phyloP scores from a whole-genome alignment of 2,797 vertebrate genomes.

The Tiaroga cobitis region DNA sequence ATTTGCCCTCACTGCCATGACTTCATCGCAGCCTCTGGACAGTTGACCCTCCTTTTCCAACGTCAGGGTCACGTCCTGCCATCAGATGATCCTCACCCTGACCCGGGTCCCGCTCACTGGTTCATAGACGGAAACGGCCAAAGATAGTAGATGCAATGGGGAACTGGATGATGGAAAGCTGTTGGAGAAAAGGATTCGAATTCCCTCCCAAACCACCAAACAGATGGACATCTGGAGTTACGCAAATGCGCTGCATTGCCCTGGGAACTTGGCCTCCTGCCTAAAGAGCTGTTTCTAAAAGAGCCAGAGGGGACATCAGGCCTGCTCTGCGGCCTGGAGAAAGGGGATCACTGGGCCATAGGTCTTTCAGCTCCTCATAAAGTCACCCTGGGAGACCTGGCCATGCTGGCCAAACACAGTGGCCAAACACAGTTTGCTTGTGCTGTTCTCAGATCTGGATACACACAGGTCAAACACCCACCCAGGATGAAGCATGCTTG shows the following conservation, averaged over 20 bases:
- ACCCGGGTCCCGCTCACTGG: background rate
- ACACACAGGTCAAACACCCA: conserved; percentile 20
- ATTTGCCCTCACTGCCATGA: conserved; percentile 43
- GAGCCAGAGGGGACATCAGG: conserved; percentile 44
- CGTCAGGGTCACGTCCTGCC: conserved; percentile 1
- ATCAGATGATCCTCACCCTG: background rate
- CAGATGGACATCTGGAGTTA: conserved; percentile 65
- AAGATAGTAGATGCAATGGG: conserved; percentile 38
- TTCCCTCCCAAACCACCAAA: conserved; percentile 59
- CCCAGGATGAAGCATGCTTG: conserved; percentile 20
- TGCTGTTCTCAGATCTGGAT: conserved; percentile 30
- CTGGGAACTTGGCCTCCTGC: conserved; percentile 62
- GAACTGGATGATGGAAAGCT: conserved; percentile 46
- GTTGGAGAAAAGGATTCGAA: conserved; percentile 42
- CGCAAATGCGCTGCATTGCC: conserved; percentile 58
- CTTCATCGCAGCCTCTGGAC: conserved; percentile 12
- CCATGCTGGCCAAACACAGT: conserved; percentile 21
- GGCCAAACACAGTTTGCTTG: conserved; percentile 37
- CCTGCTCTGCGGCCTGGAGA: conserved; percentile 27
- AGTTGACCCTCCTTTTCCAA: background rate
- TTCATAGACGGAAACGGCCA: background rate
- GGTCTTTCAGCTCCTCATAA: conserved; percentile 54
- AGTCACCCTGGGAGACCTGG: conserved; percentile 45
- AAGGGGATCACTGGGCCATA: conserved; percentile 46
- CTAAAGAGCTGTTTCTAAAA: conserved; percentile 53